Conservation (phyloP, 2,113 vertebrate genomes). For the Phainopepla nitens region DNA sequence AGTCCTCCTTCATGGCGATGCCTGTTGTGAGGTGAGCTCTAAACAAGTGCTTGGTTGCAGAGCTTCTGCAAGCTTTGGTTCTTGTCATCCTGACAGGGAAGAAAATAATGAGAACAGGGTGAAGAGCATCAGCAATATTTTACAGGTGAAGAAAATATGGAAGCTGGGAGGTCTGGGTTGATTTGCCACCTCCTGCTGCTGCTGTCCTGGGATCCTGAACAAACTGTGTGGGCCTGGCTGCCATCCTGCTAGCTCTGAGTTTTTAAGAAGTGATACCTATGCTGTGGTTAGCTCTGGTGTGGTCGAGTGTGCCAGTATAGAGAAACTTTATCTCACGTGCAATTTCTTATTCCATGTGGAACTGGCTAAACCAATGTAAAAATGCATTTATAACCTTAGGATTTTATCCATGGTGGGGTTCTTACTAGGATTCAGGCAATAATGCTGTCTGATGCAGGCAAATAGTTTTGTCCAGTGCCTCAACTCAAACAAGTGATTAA, state of each 20-base stretch:
- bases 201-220: neutral
- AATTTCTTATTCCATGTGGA: neutral
- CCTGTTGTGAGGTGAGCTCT: neutral
- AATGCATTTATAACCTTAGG: neutral
- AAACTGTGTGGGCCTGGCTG: neutral
- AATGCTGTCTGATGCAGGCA: neutral
- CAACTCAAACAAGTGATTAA: neutral
- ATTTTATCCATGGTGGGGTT: neutral
- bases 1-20: rapidly evolving
- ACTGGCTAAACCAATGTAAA: neutral
- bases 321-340: neutral
- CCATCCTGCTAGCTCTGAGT: neutral
- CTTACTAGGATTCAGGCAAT: neutral
- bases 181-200: neutral
- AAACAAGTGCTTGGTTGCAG: neutral
- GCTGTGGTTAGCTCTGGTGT: neutral
- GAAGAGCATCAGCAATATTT: neutral
- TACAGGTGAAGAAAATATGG: neutral
- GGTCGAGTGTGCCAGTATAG: neutral
- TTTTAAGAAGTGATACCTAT: neutral
- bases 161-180: neutral
- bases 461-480: neutral
- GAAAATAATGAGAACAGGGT: neutral
- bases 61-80: neutral
- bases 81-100: neutral